Evolutionary conservation across 53 echinoderm and acorn worm genomes (phyloP).

Genomic region (Hippasteria phrygiana): DNA sequence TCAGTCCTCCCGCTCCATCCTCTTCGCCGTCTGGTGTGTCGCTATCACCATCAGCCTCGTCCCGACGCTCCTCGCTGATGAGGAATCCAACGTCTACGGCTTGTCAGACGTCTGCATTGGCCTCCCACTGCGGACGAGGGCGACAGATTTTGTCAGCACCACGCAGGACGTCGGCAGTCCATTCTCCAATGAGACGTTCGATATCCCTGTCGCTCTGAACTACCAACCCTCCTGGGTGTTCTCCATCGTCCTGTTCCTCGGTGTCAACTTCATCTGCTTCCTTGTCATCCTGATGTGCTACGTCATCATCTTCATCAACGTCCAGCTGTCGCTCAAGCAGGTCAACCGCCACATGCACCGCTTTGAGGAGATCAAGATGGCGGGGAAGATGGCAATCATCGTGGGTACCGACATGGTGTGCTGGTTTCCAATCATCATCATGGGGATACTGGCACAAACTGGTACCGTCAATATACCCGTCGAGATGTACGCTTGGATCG

Average conservation of each 20-base stretch:
- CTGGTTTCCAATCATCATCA: conserved; percentile 65
- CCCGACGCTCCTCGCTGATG: conserved; percentile 56
- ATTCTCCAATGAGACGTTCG: conserved; percentile 29
- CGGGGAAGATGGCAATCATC: conserved; percentile 65
- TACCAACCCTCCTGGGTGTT: conserved; percentile 58
- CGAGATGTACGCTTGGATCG: conserved; percentile 69
- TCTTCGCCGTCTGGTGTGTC: conserved; percentile 39
- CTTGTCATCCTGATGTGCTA: conserved; percentile 59
- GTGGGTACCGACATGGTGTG: conserved; percentile 69
- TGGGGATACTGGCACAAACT: conserved; percentile 61
- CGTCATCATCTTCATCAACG: conserved; percentile 57
- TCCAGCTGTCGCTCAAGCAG: conserved; percentile 50
- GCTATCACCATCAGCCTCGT: conserved; percentile 37
- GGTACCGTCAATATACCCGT: conserved; percentile 50
- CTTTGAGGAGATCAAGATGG: conserved; percentile 65
- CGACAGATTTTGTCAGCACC: neutral
- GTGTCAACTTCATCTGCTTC: conserved; percentile 65
- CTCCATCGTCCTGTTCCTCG: conserved; percentile 61
- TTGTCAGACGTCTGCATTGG: conserved; percentile 71
- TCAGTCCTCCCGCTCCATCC: conserved; percentile 10
- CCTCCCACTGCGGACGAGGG: conserved; percentile 51
- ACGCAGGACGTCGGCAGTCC: conserved; percentile 25
- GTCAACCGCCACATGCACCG: conserved; percentile 57
- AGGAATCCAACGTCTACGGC: conserved; percentile 54
- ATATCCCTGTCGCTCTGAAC: neutral